These are phyloP conservation scores for Nymphicus hollandicus DNA, from an alignment of 2,113 vertebrate genomes.

Conservation along the genomic window DNA sequence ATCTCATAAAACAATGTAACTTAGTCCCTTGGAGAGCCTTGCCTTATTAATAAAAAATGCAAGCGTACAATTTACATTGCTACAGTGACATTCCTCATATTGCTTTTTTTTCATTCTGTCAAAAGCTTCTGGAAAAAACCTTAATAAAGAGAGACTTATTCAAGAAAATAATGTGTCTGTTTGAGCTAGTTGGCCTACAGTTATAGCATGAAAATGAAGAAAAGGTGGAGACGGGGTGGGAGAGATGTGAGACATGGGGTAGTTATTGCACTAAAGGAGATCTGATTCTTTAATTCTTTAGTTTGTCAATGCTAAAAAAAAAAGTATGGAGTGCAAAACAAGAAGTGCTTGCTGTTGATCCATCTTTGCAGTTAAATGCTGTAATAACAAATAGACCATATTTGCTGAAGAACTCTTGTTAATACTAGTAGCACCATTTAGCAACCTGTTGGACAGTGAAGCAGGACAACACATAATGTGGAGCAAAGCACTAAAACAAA, in stretches of 20 bases:
- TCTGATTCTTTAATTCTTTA: not conserved
- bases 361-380: not conserved
- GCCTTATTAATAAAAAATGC: constrained; percentile 68
- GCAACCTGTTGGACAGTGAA: not conserved
- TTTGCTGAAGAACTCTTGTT: not conserved
- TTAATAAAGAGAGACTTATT: not conserved
- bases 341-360: not conserved
- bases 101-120: constrained; percentile 31
- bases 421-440: not conserved
- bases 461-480: not conserved
- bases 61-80: constrained; percentile 2
- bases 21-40: constrained; percentile 52
- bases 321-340: not conserved
- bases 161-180: not conserved
- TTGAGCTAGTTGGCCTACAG: not conserved
- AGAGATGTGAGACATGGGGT: not conserved
- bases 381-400: not conserved
- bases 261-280: not conserved
- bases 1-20: constrained; percentile 67
- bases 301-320: not conserved
- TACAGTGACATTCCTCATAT: constrained; percentile 15
- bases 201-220: not conserved
- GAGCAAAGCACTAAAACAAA: not conserved
- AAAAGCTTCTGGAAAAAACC: constrained; percentile 1
- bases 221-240: not conserved